Percentiles rank a stretch among this genome's conserved stretches.
phyloP scores from a whole-genome alignment of 2,888 invertebrate genomes.

The Notodonta dromedarius region DNA sequence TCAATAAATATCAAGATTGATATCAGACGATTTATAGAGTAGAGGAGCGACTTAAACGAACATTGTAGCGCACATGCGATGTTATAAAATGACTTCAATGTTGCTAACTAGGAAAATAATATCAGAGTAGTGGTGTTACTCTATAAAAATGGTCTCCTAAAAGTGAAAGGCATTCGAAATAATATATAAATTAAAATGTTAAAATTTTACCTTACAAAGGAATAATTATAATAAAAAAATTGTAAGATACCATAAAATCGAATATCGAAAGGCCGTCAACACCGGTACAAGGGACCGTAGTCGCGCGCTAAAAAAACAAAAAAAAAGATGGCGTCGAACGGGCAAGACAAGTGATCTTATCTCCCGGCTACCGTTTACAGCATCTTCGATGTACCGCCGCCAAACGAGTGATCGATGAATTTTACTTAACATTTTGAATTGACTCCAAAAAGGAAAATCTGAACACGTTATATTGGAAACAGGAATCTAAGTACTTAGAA shows the following conservation, averaged over 20 bases:
- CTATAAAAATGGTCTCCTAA: no score
- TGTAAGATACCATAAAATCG: no score
- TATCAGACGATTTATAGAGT: slow-evolving; percentile 44
- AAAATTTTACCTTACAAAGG: no score
- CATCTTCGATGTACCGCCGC: slow-evolving; percentile 26
- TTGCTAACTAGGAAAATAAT: slow-evolving; percentile 4
- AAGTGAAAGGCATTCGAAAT: no score
- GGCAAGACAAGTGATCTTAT: slow-evolving; percentile 55
- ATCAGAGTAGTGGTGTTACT: not conserved
- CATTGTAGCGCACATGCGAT: slow-evolving; percentile 20
- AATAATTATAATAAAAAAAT: no score
- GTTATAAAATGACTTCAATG: slow-evolving; percentile 11
- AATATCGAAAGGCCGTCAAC: no score
- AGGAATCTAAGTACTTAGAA: not conserved
- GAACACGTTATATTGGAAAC: not conserved
- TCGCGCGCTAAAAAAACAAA: slow-evolving; percentile 32
- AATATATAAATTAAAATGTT: no score
- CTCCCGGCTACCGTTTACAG: slow-evolving; percentile 63
- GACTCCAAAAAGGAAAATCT: not conserved
- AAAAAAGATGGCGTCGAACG: slow-evolving; percentile 49
- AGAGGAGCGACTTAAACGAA: slow-evolving; percentile 16
- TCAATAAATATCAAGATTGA: slow-evolving; percentile 47
- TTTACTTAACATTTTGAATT: slow-evolving; percentile 1
- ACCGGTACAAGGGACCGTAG: slow-evolving; percentile 2
- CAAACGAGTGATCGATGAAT: slow-evolving; percentile 34